Conservation (phyloP, 2,113 vertebrate species). For the Macquaria ambigua region DNA sequence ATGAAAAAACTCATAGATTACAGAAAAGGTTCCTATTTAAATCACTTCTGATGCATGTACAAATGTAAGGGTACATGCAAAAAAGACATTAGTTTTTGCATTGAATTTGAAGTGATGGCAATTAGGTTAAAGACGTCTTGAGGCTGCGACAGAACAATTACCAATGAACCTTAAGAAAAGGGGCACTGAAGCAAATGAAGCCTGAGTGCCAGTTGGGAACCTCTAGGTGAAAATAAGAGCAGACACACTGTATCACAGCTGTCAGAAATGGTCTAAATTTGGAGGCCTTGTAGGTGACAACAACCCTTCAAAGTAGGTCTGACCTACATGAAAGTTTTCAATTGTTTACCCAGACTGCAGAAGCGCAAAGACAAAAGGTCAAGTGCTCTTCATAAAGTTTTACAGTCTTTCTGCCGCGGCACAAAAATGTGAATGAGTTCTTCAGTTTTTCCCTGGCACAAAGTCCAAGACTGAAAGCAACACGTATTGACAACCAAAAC, state of each 20-base stretch:
- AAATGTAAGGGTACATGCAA: too few species aligned
- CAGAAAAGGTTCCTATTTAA: neutral
- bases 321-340: conserved; percentile 46
- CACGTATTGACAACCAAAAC: conserved; percentile 7
- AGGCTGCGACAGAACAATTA: neutral
- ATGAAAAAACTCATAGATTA: neutral
- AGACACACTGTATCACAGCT: conserved; percentile 25
- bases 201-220: conserved; percentile 10
- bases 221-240: conserved; percentile 10
- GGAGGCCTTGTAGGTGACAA: conserved; percentile 18
- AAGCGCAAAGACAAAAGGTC: conserved; percentile 37
- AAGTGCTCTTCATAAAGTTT: neutral
- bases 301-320: conserved; percentile 48
- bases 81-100: neutral
- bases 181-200: conserved; percentile 27
- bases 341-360: conserved; percentile 39
- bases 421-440: conserved; percentile 47
- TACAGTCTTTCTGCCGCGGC: neutral
- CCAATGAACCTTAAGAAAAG: conserved; percentile 28
- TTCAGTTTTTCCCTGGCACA: conserved; percentile 34
- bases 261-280: conserved; percentile 37
- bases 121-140: neutral
- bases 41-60: neutral
- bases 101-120: conserved; percentile 3
- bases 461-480: conserved; percentile 1